Evolutionary conservation across 2,113 vertebrate species (phyloP).

Genomic region (Brachypodius melanocephalos): DNA sequence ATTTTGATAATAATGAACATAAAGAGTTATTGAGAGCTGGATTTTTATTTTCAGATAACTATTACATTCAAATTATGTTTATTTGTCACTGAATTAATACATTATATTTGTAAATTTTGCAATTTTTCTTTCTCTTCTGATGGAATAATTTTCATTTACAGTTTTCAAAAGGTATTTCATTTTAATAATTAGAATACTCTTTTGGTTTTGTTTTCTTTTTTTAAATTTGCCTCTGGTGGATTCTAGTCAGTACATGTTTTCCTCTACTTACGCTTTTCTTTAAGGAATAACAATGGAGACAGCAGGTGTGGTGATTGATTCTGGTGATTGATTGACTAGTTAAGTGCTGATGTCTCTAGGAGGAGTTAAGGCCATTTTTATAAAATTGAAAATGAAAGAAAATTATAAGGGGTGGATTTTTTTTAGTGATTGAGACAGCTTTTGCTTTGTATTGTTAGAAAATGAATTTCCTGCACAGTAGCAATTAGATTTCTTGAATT

Average conservation of each 20-base stretch:
- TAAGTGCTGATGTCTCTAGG: constrained; percentile 21
- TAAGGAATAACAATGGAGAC: constrained; percentile 37
- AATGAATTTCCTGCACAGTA: constrained; percentile 35
- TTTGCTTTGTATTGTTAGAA: constrained; percentile 41
- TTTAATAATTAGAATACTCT: neutral
- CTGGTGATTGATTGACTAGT: constrained; percentile 52
- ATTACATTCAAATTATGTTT: neutral
- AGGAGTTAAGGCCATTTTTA: constrained; percentile 30
- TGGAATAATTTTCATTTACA: neutral
- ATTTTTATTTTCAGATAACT: constrained; percentile 5
- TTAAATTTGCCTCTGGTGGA: neutral
- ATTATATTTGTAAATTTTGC: neutral
- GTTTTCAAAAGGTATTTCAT: neutral
- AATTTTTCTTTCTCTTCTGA: neutral
- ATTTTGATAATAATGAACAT: neutral
- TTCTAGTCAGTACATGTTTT: constrained; percentile 37
- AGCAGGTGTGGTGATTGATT: constrained; percentile 43
- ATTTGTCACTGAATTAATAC: neutral
- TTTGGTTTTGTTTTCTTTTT: neutral
- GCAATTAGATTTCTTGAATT: constrained; percentile 59
- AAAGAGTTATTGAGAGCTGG: neutral
- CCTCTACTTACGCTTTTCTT: neutral
- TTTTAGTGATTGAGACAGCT: constrained; percentile 36
- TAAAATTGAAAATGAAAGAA: constrained; percentile 60
- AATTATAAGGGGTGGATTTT: constrained; percentile 34